Conservation (phyloP, 2,888 invertebrate species). For the Oscheius sp. region DNA sequence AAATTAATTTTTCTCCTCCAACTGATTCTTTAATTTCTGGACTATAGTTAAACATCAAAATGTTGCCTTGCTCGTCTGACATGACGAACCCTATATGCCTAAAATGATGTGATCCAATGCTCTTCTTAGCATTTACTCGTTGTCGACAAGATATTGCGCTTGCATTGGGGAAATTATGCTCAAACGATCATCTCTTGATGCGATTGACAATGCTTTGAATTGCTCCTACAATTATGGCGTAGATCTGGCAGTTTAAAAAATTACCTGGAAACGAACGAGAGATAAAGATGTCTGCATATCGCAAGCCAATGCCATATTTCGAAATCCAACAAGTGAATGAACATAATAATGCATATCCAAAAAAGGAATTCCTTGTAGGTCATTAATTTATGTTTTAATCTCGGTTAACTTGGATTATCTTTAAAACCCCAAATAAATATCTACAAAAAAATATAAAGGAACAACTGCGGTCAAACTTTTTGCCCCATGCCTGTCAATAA, state of each 20-base stretch:
- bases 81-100: constrained; percentile 86
- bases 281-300: constrained; percentile 96
- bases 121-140: constrained; percentile 33
- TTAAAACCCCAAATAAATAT: constrained; percentile 98
- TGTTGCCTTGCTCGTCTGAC: constrained; percentile 66
- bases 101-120: constrained; percentile 10
- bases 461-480: constrained; percentile 79
- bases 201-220: constrained; percentile 88
- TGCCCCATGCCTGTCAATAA: constrained; percentile 96
- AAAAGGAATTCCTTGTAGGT: constrained; percentile 89
- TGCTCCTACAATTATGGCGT: constrained; percentile 79
- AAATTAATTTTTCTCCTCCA: constrained; percentile 89
- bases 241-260: neutral
- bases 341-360: constrained; percentile 99
- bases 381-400: too few relatives aligned
- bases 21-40: constrained; percentile 92
- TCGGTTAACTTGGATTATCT: too few relatives aligned
- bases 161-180: constrained; percentile 60
- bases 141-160: constrained; percentile 91
- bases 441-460: constrained; percentile 75
- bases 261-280: constrained; percentile 84
- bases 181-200: constrained; percentile 79
- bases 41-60: constrained; percentile 84
- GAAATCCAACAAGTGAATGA: constrained; percentile 89
- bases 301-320: constrained; percentile 92